These are phyloP conservation scores for Tribolium madens DNA, from an alignment of 1,140 invertebrate genomes.

Conservation along the genomic window DNA sequence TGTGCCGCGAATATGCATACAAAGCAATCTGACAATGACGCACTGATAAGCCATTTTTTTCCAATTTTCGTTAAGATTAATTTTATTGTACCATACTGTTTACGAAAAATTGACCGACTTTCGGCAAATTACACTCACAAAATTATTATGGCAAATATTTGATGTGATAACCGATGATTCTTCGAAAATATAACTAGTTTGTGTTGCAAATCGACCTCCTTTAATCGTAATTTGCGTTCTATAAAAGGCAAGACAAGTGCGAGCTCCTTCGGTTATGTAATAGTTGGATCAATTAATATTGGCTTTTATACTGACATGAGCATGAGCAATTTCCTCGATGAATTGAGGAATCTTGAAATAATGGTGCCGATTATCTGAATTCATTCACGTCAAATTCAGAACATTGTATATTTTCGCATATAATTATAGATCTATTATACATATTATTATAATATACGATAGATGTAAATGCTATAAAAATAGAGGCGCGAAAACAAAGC, in stretches of 20 bases:
- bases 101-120: neutral
- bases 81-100: neutral
- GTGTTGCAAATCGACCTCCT: slow-evolving; percentile 25
- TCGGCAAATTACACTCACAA: neutral
- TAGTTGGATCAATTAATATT: neutral
- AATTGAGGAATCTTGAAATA: neutral
- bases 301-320: neutral
- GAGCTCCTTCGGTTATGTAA: slow-evolving; percentile 1
- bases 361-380: neutral
- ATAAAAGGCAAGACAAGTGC: slow-evolving; percentile 6
- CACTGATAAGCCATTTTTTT: slow-evolving; percentile 9
- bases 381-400: slow-evolving; percentile 1
- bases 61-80: neutral
- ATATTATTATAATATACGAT: neutral
- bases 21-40: slow-evolving; percentile 6
- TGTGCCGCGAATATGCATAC: neutral
- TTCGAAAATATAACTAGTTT: neutral
- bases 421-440: neutral
- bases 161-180: neutral
- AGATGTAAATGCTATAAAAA: neutral
- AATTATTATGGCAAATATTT: slow-evolving; percentile 7
- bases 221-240: neutral
- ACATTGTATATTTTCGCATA: neutral
- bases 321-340: neutral
- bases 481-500: neutral